Evolutionary conservation across 2,888 invertebrate genomes (phyloP), one percentile per base, ranked within the genome.

Genomic region (Ophion costatus): DNA sequence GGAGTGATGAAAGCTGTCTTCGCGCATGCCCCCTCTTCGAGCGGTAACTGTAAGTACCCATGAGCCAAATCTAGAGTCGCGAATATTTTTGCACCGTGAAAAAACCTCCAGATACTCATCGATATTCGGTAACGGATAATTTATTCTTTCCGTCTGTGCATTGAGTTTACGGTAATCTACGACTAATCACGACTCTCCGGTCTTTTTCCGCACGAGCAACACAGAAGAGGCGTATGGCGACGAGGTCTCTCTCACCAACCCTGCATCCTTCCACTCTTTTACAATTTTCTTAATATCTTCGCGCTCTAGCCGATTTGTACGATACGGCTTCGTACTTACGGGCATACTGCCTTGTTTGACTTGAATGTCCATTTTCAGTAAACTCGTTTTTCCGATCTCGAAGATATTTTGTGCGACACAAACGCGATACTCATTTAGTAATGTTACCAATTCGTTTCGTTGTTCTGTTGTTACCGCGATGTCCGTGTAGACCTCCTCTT

Each of bases 1-100:
- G 91, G 91, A 0, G 93, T 94, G 0, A 91, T 91, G 75, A 94
- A 93, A 0, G 92, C 91, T 0, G 93, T 94, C 57, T 90, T 90
- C 2, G 86, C 86, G 20, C 88, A 86, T 14, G 91, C 91, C 88
- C 76, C 20, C 89, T 87, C 45, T 82, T 85, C 11, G 94, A 86
- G 24, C 0, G 88, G 90, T 7, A 93, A 91, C 76, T 93, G 93
- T 29, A 90, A 88, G 73, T 91, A 91, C 0, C 92, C 93, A 2
- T 24, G 24, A 1, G 2, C 24, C 24, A 24, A 24, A 2, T 24
- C 24, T 2, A 2, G 24, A 1, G 24, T 1, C 2, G 24, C 24
- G 2, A 24, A 24, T 2, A 24, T 24, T 24, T 24, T 24, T 2
- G 24, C 24, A 1, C 24, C 24, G 2, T 24, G n/a, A 1, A 1